A percentile compares a stretch with the other conserved stretches of the same genome.
phyloP scores from a whole-genome alignment of 2,888 invertebrate species.

The Periphyllus acericola region DNA sequence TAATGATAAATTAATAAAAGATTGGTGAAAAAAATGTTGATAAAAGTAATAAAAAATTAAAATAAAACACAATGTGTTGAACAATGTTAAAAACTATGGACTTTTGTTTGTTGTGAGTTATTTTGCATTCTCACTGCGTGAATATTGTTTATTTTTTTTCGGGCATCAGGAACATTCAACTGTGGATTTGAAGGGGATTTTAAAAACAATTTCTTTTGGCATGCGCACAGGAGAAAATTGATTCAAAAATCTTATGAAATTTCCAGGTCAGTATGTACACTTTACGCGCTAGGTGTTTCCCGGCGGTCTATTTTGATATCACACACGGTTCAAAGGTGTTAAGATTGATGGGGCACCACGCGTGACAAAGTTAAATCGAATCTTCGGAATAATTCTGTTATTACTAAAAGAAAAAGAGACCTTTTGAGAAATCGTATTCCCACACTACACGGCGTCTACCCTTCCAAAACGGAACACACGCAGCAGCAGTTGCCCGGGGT shows the following conservation, averaged over 20 bases:
- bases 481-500: slow-evolving; percentile 39
- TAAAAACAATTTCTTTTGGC: background rate
- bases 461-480: background rate
- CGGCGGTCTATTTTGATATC: slow-evolving; percentile 19
- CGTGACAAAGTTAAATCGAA: slow-evolving; percentile 51
- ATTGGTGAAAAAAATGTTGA: no score
- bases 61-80: no score
- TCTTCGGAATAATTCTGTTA: slow-evolving; percentile 44
- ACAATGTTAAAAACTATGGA: background rate
- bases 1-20: no score
- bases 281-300: background rate
- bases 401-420: slow-evolving; percentile 24
- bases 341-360: slow-evolving; percentile 33
- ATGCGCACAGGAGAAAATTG: background rate
- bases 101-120: background rate
- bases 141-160: background rate
- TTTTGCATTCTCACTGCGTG: background rate
- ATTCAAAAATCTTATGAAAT: background rate
- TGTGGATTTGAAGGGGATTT: background rate
- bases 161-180: background rate
- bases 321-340: slow-evolving; percentile 36
- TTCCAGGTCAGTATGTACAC: background rate
- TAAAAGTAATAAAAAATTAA: no score
- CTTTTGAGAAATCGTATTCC: slow-evolving; percentile 41
- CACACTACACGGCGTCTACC: background rate